A percentile compares a stretch with the other conserved stretches of the same genome.
Evolutionary conservation across 2,797 vertebrate species (phyloP).

Genomic region (Capromys pilorides): DNA sequence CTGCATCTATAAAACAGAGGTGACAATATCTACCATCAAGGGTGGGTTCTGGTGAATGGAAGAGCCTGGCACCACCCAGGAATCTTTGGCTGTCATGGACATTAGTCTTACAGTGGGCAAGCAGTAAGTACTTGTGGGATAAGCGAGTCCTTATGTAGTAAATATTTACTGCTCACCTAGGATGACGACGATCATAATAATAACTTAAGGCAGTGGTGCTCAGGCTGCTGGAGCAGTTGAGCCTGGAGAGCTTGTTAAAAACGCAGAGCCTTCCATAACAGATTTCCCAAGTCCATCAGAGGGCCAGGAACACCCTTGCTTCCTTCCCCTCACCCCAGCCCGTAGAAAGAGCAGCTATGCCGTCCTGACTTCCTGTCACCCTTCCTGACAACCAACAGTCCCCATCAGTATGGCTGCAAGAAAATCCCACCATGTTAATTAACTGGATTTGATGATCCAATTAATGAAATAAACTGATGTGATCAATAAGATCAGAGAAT

Average conservation of each 20-base stretch:
- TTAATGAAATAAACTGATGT: not conserved
- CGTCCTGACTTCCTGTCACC: not conserved
- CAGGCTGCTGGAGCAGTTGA: not conserved
- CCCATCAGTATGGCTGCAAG: not conserved
- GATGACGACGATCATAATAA: not conserved
- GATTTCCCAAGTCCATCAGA: not conserved
- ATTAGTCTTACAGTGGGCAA: not conserved
- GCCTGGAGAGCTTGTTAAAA: not conserved
- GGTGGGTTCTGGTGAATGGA: not conserved
- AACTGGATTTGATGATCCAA: not conserved
- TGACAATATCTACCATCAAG: not conserved
- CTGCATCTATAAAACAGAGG: not conserved
- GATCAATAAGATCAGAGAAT: not conserved
- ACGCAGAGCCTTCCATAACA: not conserved
- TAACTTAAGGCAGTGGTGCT: not conserved
- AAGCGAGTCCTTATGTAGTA: conserved; percentile 11
- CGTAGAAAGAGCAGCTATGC: not conserved
- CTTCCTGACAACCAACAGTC: not conserved
- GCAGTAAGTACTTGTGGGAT: not conserved
- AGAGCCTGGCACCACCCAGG: not conserved
- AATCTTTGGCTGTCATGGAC: not conserved
- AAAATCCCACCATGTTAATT: not conserved
- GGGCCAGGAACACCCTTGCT: not conserved
- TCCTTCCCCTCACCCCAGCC: not conserved
- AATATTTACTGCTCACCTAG: conserved; percentile 9